These are phyloP conservation scores for Nyctibius grandis DNA, from an alignment of 2,797 vertebrate species.

Conservation along the genomic window DNA sequence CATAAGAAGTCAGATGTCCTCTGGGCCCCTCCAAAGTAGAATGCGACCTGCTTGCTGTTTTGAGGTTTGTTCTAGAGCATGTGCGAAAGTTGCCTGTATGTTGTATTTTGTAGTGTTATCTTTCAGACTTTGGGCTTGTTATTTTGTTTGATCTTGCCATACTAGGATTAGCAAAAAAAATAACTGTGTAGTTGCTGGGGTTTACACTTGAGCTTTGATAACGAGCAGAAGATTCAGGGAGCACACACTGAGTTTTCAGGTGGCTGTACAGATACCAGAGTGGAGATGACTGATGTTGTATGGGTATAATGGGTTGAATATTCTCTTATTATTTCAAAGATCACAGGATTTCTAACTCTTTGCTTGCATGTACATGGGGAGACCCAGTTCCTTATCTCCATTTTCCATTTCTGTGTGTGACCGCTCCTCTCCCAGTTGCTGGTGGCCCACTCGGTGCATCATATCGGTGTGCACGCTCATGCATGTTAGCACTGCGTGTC, in stretches of 20 bases:
- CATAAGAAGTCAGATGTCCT: background rate
- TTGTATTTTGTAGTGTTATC: background rate
- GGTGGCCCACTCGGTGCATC: background rate
- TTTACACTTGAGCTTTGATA: background rate
- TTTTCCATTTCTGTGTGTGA: background rate
- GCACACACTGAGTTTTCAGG: background rate
- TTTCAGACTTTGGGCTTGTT: background rate
- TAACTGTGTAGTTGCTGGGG: background rate
- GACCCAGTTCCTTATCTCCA: background rate
- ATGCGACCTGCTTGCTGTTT: background rate
- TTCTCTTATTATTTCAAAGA: background rate
- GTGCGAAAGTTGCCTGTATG: background rate
- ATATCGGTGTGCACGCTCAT: accelerated
- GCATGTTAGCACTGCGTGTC: background rate
- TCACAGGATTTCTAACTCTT: background rate
- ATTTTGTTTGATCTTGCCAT: background rate
- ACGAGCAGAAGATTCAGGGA: background rate
- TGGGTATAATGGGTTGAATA: background rate
- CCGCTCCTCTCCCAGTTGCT: background rate
- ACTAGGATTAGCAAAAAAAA: background rate
- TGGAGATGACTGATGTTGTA: background rate
- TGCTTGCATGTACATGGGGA: background rate
- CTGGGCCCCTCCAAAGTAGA: background rate
- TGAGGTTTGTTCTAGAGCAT: background rate
- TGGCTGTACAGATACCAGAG: background rate